These are phyloP conservation scores for Drosophila takahashii DNA, from an alignment of 1,140 invertebrate species.

Conservation along the genomic window DNA sequence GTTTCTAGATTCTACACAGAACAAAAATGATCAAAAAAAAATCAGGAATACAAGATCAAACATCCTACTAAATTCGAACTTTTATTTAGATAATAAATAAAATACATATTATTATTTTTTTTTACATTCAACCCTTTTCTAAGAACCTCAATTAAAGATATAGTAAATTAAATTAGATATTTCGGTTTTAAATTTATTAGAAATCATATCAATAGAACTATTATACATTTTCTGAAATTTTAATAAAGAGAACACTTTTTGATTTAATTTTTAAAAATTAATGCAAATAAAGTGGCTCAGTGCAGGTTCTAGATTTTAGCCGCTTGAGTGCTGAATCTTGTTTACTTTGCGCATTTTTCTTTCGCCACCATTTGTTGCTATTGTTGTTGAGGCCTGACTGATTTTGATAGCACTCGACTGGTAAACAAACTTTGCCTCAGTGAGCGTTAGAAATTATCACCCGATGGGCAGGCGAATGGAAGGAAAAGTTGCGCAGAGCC, in stretches of 20 bases:
- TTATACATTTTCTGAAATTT: no score
- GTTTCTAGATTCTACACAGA: slow-evolving; percentile 47
- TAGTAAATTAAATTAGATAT: no score
- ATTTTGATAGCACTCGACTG: slow-evolving; percentile 63
- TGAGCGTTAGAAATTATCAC: slow-evolving; percentile 75
- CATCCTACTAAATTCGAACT: no score
- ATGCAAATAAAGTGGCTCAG: not conserved
- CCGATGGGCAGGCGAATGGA: slow-evolving; percentile 11
- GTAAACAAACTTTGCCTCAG: slow-evolving; percentile 68
- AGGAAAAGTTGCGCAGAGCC: slow-evolving; percentile 26
- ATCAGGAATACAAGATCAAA: no score
- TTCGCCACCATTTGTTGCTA: slow-evolving; percentile 56
- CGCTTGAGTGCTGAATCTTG: slow-evolving; percentile 56
- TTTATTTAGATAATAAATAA: no score
- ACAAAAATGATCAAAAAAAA: not conserved
- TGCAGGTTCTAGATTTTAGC: slow-evolving; percentile 24
- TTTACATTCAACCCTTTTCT: no score
- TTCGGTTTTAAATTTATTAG: no score
- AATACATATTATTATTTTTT: no score
- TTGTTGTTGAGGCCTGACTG: slow-evolving; percentile 56
- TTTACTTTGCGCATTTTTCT: slow-evolving; percentile 75
- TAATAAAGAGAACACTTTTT: no score
- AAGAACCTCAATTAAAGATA: no score
- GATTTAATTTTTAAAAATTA: no score
- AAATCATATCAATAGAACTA: no score